Base-by-base conservation (phyloP, 2,888 invertebrate species). In the Rhingia rostrata region DNA sequence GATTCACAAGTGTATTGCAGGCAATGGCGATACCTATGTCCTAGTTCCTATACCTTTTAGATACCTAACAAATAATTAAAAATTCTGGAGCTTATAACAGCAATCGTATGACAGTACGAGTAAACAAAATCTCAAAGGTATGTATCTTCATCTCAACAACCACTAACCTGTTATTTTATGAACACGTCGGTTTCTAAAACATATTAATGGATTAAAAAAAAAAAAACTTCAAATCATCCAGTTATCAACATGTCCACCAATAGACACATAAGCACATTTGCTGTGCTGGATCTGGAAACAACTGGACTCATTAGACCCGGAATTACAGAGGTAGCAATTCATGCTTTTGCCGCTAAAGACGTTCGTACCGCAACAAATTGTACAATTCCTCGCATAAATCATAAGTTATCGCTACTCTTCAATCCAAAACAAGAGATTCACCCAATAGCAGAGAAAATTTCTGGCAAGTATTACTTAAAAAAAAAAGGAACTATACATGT, bases 211-310 rank as follows among this genome's bases (percentile, higher is more conserved):
- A 2, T 22, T 22, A 2, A 2, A 22, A 2, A 2, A 22, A 22
- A 22, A 22, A 2, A 22, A 1, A 2, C 22, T 22, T 22, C 22
- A 22, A 22, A 22, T 2, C 22, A 1, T 22, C 22, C 22, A 22
- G 22, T 4, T 6, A 37, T 1, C 32, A 30, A 2, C 9, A 77
- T 77, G 77, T 0, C 39, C 0, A 32, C 30, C 14, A 12, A 4
- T 0, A 14, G 3, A 0, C 45, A 60, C 49, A 90, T 90, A 33
- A 82, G 92, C 45, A 94, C 95, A 0, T 95, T 94, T 89, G 94
- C 95, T 14, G 95, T 96, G 87, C 86, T 95, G 53, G 96, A 96
- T 88, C 89, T 95, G 80, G 96, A 96, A 91, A 95, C 96, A 0
- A 94, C 95, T 0, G 94, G 95, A 41, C 88, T 96, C 30, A 93